Base-by-base conservation (phyloP, 1,140 invertebrate genomes). In the Pygmarrhopalites habei region DNA sequence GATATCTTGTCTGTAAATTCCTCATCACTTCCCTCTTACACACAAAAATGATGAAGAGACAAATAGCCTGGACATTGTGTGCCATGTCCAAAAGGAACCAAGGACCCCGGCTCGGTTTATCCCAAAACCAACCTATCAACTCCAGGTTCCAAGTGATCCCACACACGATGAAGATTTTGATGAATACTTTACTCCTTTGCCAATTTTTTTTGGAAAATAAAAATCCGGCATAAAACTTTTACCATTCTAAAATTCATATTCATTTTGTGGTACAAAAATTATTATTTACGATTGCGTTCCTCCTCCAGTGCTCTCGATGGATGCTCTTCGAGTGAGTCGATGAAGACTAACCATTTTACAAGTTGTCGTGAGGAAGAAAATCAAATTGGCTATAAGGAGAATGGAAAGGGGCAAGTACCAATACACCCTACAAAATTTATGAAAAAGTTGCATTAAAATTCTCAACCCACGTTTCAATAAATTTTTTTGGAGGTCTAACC, bases 31-130 rank as follows among this genome's bases (percentile, higher is more conserved):
- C 60, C n/a, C 60, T 87, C 78, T 92, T 89, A 75, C 88, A 90
- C 29, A 89, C 88, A 51, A 91, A 88, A 35, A 92, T 88, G 66
- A 88, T 82, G 75, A 93, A 93, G 60, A 93, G 90, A 73, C 91
- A 84, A n/a, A 92, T 83, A 35, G 89, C 89, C 74, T 92, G 89
- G 29, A 90, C 79, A 52, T 86, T 84, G 75, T 91, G 92, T 72
- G 91, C 81, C 65, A 91, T 72, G 56, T 77, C 77, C 49, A 52
- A 12, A 14, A 14, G n/a, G 12, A 7, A 29, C 14, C 10, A 26
- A 26, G 19, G 3, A 4, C 25, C 25, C 4, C 7, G 7, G 2
- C 2, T 26, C 2, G 5, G 69, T 62, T 2, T 68, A 1, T n/a
- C 70, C 65, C 17, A 68, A 79, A 72, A 80, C 7, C 79, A 80